Base-by-base conservation (phyloP, 2,797 vertebrate genomes). In the Muscicapa comitata region DNA sequence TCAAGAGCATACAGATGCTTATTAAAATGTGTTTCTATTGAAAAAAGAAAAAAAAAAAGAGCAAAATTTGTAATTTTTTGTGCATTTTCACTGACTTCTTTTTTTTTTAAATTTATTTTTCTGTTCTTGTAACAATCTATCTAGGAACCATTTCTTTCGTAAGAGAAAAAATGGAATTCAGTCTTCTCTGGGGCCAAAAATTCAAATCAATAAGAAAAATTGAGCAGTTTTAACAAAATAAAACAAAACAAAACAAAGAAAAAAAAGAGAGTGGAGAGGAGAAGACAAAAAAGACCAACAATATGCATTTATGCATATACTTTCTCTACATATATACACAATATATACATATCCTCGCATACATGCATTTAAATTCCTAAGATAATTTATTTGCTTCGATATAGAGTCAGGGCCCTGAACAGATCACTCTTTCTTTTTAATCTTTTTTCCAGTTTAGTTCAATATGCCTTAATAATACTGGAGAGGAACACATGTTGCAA, bases 201-300 rank as follows among this genome's bases (percentile, higher is more conserved):
- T 75, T 72, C 14, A 75, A 75, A 61, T 55, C 20, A 78, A 7
- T 16, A 13, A 45, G 55, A 72, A 65, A 17, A 88, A 29, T 0
- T 45, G 14, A 82, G 3, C 3, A 26, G 1, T 29, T 21, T 2
- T 23, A 31, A 35, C 7, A 13, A 61, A 45, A 62, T 24, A 18
- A 45, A 45, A 21, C 43, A 21, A 16, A 10, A 38, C 37, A 26
- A 19, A 17, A 51, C 40, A 24, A 14, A 51, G 3, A 28, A 19
- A 17, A 51, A 40, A 24, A 14, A 51, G 33, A 7, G 5, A 3
- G 0, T 4, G 1, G 3, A 1, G 5, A 24, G 6, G 14, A 8
- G 13, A 24, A 53, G 12, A 11, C 2, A 2, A 31, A 66, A 80
- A 23, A 51, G 11, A 8, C 2, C 4, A n/a, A 67, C 74, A 42